These are phyloP conservation scores for Holothuria glaberrima DNA, from an alignment of 35 echinoderm and acorn worm species.

Conservation along the genomic window DNA sequence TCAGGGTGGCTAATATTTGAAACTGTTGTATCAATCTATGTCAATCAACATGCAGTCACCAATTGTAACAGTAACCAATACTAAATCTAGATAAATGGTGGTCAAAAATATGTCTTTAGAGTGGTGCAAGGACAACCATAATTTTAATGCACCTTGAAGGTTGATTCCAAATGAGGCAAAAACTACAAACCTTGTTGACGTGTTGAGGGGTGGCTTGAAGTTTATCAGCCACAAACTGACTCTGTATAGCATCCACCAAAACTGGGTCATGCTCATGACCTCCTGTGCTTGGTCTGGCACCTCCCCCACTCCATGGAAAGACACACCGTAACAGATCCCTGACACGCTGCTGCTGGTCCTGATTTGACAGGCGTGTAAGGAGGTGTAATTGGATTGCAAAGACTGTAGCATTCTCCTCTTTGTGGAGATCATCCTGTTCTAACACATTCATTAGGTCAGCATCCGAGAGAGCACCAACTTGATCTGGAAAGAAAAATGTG, in stretches of 20 bases:
- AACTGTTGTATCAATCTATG: no score
- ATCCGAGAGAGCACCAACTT: neutral
- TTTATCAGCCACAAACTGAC: constrained; percentile 91
- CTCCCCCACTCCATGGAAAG: constrained; percentile 81
- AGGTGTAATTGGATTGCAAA: constrained; percentile 77
- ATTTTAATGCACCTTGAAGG: no score
- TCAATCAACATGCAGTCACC: no score
- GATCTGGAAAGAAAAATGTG: constrained; percentile 1
- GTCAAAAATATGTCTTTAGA: no score
- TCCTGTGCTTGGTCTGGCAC: constrained; percentile 39
- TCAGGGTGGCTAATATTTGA: no score
- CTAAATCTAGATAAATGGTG: no score
- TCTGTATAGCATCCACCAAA: constrained; percentile 89
- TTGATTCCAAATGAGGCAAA: neutral
- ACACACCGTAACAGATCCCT: constrained; percentile 74
- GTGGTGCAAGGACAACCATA: no score
- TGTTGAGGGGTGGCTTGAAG: constrained; percentile 94
- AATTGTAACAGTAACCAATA: no score
- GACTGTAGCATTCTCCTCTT: constrained; percentile 78
- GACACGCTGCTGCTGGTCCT: constrained; percentile 43
- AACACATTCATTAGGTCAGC: constrained; percentile 29
- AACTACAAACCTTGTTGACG: constrained; percentile 81
- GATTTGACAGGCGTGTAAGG: constrained; percentile 32
- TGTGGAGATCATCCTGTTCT: constrained; percentile 84
- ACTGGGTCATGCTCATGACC: constrained; percentile 88